A percentile compares a stretch with the other conserved stretches of the same genome.
phyloP scores from a whole-genome alignment of 2,888 invertebrate genomes.

The Icerya purchasi region DNA sequence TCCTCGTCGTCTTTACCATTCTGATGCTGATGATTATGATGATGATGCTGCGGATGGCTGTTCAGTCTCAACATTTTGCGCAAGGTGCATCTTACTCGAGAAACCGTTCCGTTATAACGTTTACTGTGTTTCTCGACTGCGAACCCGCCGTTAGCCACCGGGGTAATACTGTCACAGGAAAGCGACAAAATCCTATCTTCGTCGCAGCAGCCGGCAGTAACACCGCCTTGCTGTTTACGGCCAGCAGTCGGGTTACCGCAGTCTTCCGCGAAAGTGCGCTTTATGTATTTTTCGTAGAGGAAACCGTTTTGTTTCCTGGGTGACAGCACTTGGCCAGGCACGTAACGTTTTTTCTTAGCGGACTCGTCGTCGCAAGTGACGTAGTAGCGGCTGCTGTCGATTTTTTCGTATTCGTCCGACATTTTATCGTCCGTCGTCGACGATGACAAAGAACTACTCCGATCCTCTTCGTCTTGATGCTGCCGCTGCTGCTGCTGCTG shows the following conservation, averaged over 20 bases:
- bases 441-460: too few species aligned
- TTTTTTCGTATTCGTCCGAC: too few species aligned
- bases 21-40: too few species aligned
- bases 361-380: too few species aligned
- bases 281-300: not conserved
- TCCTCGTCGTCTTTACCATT: conserved; percentile 12
- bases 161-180: conserved; percentile 8
- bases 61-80: conserved; percentile 66
- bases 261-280: not conserved
- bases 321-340: too few species aligned
- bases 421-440: too few species aligned
- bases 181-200: conserved; percentile 8
- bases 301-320: too few species aligned
- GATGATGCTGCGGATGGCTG: too few species aligned
- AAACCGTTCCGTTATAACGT: conserved; percentile 20
- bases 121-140: not conserved
- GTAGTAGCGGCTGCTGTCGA: too few species aligned
- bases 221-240: not conserved
- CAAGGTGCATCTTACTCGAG: conserved; percentile 50
- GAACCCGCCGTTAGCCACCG: not conserved
- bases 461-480: too few species aligned
- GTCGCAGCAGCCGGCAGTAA: not conserved
- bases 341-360: too few species aligned
- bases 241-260: not conserved
- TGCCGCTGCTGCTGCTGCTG: too few species aligned